Conservation (phyloP, 2,113 vertebrate species). For the Hiodon tergisus region DNA sequence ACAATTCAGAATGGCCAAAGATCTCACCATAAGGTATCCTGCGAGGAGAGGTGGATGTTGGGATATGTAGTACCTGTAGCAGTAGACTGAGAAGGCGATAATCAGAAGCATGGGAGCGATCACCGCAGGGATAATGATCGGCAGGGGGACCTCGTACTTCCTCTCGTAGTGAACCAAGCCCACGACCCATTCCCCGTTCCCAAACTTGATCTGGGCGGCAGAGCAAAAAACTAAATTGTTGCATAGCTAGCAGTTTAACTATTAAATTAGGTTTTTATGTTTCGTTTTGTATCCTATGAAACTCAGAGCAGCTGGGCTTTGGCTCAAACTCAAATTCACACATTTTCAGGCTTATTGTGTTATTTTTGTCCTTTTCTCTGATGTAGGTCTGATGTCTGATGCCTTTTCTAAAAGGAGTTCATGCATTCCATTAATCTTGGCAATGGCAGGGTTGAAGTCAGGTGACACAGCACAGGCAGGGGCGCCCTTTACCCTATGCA, state of each 20-base stretch:
- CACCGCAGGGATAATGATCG: slow-evolving; percentile 83
- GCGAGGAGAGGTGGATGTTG: no score
- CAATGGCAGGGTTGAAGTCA: no score
- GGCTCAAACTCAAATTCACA: no score
- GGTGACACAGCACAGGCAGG: no score
- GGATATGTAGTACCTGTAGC: slow-evolving; percentile 74
- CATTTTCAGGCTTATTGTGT: no score
- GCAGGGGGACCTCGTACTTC: slow-evolving; percentile 70
- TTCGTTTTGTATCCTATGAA: not conserved
- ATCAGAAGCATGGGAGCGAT: slow-evolving; percentile 84
- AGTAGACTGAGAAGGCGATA: slow-evolving; percentile 79
- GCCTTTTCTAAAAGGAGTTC: no score
- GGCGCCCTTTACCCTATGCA: no score
- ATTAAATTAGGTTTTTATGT: not conserved
- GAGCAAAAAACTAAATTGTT: not conserved
- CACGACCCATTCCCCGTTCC: slow-evolving; percentile 76
- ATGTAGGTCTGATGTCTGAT: no score
- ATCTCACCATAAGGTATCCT: not conserved
- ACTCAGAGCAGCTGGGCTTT: no score
- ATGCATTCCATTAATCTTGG: no score
- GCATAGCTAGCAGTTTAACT: not conserved
- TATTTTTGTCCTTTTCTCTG: no score
- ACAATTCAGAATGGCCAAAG: not conserved
- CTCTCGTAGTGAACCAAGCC: slow-evolving; percentile 79
- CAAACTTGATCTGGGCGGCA: slow-evolving; percentile 81